These are phyloP conservation scores for Gonioctena quinquepunctata DNA, from an alignment of 1,140 invertebrate genomes.

Conservation along the genomic window DNA sequence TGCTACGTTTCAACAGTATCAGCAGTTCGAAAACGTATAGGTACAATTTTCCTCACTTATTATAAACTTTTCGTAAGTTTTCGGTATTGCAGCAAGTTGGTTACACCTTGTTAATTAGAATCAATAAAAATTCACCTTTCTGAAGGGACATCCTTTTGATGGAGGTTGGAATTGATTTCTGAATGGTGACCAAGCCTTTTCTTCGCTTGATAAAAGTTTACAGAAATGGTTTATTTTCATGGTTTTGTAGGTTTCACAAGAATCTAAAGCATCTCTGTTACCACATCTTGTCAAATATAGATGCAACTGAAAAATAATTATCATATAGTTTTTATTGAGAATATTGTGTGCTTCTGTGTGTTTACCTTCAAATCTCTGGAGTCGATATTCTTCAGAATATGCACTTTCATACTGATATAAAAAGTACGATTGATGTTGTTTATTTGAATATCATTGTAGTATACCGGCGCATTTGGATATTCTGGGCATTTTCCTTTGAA, in stretches of 20 bases:
- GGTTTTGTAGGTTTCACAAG: slow-evolving; percentile 8
- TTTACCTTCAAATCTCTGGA: background rate
- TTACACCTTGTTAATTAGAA: too few species aligned
- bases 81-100: too few species aligned
- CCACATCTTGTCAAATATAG: slow-evolving; percentile 1
- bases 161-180: background rate
- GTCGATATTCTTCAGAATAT: background rate
- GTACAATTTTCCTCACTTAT: too few species aligned
- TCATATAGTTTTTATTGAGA: background rate
- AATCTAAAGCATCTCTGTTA: slow-evolving; percentile 4
- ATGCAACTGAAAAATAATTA: background rate
- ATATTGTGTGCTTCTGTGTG: background rate
- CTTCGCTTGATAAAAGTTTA: background rate
- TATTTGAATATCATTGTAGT: background rate
- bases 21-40: too few species aligned
- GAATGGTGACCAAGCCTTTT: background rate
- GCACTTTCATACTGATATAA: background rate
- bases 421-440: background rate
- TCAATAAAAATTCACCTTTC: background rate
- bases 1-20: too few species aligned
- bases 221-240: slow-evolving; percentile 11
- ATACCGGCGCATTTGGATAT: background rate
- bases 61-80: too few species aligned
- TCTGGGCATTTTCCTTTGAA: background rate
- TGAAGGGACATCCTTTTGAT: background rate